Percentiles rank a stretch among this genome's conserved stretches.
phyloP scores from a whole-genome alignment of 2,888 invertebrate species.

The Sarcophaga variegata region DNA sequence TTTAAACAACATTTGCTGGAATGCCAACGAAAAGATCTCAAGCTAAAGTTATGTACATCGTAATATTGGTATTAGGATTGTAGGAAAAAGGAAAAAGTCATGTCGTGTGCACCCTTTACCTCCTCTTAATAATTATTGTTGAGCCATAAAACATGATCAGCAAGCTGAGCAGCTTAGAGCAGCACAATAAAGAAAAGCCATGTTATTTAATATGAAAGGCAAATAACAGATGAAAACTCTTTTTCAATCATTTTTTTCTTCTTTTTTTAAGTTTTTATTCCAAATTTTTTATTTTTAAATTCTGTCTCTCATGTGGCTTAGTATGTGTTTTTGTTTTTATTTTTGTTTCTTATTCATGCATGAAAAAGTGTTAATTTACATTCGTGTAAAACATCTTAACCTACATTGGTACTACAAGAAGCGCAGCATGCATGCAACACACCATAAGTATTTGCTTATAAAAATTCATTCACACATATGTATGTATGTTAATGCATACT shows the following conservation, averaged over 20 bases:
- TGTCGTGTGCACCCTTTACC: background rate
- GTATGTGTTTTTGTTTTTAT: background rate
- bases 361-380: conserved; percentile 68
- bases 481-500: no score
- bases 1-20: background rate
- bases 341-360: no score
- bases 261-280: no score
- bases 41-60: background rate
- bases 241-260: background rate
- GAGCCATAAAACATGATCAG: conserved; percentile 2
- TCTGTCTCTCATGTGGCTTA: background rate
- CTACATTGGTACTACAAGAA: conserved; percentile 61
- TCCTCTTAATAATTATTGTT: background rate
- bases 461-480: background rate
- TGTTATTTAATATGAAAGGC: conserved; percentile 37
- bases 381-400: conserved; percentile 69
- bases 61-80: background rate
- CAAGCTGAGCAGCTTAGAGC: background rate
- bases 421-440: background rate
- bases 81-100: background rate
- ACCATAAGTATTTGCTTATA: background rate
- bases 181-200: background rate
- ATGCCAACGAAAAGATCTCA: background rate
- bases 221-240: background rate
- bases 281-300: background rate